A percentile compares a stretch with the other conserved stretches of the same genome.
Conservation (phyloP, 2,888 invertebrate genomes). For the Sarcophaga carnaria region DNA sequence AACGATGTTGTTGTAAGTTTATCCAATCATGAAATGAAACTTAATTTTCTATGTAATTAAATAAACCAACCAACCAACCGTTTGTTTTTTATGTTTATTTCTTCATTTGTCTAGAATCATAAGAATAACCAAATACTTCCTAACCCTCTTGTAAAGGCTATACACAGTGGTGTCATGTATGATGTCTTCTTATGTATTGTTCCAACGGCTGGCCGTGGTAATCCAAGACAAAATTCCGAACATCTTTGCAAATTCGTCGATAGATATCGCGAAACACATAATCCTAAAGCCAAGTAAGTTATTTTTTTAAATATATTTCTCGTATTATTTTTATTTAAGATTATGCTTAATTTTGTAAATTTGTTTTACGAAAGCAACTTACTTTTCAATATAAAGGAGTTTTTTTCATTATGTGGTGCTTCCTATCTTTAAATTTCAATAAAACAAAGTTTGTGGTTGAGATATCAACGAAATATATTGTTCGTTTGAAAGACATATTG, state of each 20-base stretch:
- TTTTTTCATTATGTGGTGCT: too few species aligned
- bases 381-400: too few species aligned
- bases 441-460: too few species aligned
- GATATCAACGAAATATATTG: too few species aligned
- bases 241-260: constrained; percentile 73
- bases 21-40: neutral
- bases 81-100: neutral
- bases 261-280: constrained; percentile 75
- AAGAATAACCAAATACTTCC: constrained; percentile 75
- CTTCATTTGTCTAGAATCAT: constrained; percentile 66
- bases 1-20: constrained; percentile 55
- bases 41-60: too few species aligned
- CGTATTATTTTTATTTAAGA: too few species aligned
- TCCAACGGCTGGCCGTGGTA: constrained; percentile 78
- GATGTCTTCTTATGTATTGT: constrained; percentile 80
- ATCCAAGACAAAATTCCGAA: constrained; percentile 74
- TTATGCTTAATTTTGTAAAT: too few species aligned
- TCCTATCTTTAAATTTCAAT: too few species aligned
- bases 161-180: constrained; percentile 72
- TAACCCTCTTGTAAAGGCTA: constrained; percentile 74
- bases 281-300: constrained; percentile 78
- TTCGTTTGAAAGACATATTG: too few species aligned
- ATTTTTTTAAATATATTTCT: neutral
- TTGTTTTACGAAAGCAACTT: too few species aligned
- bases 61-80: neutral